Base-by-base conservation (phyloP, 1,140 invertebrate species). In the Plectrocnemia conspersa region DNA sequence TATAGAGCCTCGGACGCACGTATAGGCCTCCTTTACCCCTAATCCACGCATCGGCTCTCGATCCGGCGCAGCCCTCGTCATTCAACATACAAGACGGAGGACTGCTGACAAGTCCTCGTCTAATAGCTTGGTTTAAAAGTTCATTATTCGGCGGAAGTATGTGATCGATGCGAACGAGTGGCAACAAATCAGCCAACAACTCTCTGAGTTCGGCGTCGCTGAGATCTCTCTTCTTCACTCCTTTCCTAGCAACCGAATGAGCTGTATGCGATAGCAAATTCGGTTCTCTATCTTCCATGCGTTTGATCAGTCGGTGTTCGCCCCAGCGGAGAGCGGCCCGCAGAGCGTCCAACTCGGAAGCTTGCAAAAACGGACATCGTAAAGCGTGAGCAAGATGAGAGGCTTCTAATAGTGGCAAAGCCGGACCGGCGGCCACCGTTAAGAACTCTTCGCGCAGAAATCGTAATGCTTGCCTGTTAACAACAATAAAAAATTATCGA, bases 181-280 rank as follows among this genome's bases (percentile, higher is more conserved):
- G 85, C 40, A 95, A 69, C 24, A 96, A 74, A 62, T 93, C 85
- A 3, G 88, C 86, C 13, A 95, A 77, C 65, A 92, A 85, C 66
- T 95, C 91, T 5, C 90, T 77, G 40, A 95, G 70, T 66, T 94
- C 92, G 4, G 86, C 83, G 68, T 94, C 92, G 66, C 88, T 90
- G 36, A 93, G 71, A 66, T 91, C 89, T 29, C 89, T 73, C 59
- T 91, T 86, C 61, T 91, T 89, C 1, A 92, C 55, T 3, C 89
- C 90, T 68, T 92, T 90, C 24, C 89, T 79, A 10, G 89, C 81
- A 21, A 93, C 88, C 29, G 89, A 92, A 70, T 94, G 91, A 15
- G 91, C 88, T 5, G 92, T 94, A 66, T 94, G 90, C 66, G 85
- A 92, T 25, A 96, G 77, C 40, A 96, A 71, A 75, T 95, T 95